Evolutionary conservation across 1,140 invertebrate species (phyloP), one percentile per base, ranked within the genome.

Genomic region (Drosophila pseudoobscura): DNA sequence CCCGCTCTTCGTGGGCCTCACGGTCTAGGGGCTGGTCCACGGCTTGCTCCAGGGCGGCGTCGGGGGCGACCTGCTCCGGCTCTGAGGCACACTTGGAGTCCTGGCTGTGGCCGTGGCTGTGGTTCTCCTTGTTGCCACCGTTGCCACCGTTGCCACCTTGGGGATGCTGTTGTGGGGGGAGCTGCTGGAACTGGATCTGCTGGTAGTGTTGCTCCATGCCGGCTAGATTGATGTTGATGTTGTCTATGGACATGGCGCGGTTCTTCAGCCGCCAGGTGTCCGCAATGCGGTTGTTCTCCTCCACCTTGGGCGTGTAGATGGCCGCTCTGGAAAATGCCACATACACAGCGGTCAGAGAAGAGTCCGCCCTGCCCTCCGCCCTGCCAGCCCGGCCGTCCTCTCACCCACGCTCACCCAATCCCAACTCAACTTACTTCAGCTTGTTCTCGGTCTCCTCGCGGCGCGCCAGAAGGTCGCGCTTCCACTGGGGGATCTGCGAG

Each of bases 401-500:
- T 8, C 24, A 51, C 41, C 44, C 29, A 13, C 11, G 35, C 35
- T 39, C 35, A 39, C 35, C 35, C 35, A 39, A 39, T 13, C 43
- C 15, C 31, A 9, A 35, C 39, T 46, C 53, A 44, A 90, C 89
- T 87, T 90, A 96, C 95, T 94, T 95, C 71, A 95, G 92, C 92
- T 95, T 94, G 71, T 93, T 94, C 76, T 96, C 95, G 26, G 93
- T 94, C 82, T 95, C 95, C 80, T 97, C 96, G 82, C 97, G 95
- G 73, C 96, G 95, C 45, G 95, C 95, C 59, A 98, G 91, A 6
- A 99, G 92, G 83, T 98, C 97, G 51, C 97, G 93, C 91, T 98
- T 98, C 97, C 97, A 99, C 11, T 96, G 95, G 0, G 98, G 98
- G 77, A 99, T 97, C 20, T 97, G 94, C 53, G 96, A 95, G 39